A percentile compares a stretch with the other conserved stretches of the same genome.
These are phyloP conservation scores for Sakesphorus luctuosus DNA, from an alignment of 2,113 vertebrate species.

Conservation along the genomic window DNA sequence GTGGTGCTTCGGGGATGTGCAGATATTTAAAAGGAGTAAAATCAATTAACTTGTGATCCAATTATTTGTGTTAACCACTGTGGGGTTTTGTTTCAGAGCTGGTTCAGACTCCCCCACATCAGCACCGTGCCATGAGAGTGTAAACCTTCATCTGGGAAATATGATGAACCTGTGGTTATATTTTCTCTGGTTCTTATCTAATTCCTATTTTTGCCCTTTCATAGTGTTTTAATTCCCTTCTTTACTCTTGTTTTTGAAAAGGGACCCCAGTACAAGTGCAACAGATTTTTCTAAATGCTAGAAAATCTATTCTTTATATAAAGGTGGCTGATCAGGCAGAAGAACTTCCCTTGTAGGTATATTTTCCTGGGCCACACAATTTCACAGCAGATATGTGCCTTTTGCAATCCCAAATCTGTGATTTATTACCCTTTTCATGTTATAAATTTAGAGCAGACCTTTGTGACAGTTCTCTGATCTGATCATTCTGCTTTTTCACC, in stretches of 20 bases:
- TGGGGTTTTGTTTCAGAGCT: constrained; percentile 43
- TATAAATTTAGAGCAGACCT: neutral
- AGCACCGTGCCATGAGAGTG: neutral
- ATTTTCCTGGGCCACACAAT: neutral
- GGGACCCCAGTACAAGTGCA: accelerated
- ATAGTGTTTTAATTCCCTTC: neutral
- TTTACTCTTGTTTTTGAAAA: neutral
- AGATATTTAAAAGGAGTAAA: constrained; percentile 66
- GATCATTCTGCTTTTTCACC: neutral
- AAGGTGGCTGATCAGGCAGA: neutral
- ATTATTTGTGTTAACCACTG: constrained; percentile 50
- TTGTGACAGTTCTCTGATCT: neutral
- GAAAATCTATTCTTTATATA: neutral
- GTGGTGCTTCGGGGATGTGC: constrained; percentile 51
- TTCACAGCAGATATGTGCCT: neutral
- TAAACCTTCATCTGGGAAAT: constrained; percentile 13
- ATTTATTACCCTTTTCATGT: neutral
- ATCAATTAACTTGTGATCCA: constrained; percentile 73
- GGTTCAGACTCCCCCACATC: neutral
- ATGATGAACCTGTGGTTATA: neutral
- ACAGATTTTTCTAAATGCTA: neutral
- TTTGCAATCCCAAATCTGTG: neutral
- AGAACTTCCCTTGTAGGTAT: neutral
- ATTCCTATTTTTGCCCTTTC: neutral
- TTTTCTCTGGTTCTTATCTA: neutral